These are phyloP conservation scores for Macrophya alboannulata DNA, from an alignment of 2,888 invertebrate genomes.

Conservation along the genomic window DNA sequence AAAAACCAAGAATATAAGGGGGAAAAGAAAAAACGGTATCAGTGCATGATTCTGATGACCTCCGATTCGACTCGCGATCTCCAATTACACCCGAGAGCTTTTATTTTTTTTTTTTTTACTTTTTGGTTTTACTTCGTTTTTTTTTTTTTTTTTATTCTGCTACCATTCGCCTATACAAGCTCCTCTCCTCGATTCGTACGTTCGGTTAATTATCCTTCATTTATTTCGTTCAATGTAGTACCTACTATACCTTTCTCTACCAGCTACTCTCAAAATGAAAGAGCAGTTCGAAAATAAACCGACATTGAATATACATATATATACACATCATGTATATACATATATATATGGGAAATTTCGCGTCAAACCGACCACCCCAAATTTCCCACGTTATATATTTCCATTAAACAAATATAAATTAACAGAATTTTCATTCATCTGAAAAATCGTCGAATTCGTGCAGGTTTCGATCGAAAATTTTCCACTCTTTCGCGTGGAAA, in stretches of 20 bases:
- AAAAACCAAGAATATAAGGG: background rate
- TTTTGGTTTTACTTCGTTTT: background rate
- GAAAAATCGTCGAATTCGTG: no score
- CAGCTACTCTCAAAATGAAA: background rate
- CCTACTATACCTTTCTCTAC: background rate
- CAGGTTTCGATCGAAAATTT: no score
- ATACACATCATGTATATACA: no score
- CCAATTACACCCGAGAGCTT: slow-evolving; percentile 25
- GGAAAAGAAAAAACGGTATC: background rate
- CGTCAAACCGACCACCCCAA: no score
- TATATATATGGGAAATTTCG: no score
- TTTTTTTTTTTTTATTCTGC: background rate
- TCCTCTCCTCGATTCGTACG: background rate
- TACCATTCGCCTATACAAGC: background rate
- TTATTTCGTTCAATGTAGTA: background rate
- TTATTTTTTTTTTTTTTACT: background rate
- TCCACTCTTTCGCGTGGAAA: no score
- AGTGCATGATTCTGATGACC: slow-evolving; percentile 32
- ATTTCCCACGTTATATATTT: no score
- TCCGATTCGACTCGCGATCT: slow-evolving; percentile 36
- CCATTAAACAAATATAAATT: no score
- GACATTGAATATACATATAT: background rate
- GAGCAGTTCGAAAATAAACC: background rate
- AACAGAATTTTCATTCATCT: no score
- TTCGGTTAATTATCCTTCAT: slow-evolving; percentile 2